Evolutionary conservation across 1,140 invertebrate species (phyloP).

Genomic region (Diachasmimorpha longicaudata): DNA sequence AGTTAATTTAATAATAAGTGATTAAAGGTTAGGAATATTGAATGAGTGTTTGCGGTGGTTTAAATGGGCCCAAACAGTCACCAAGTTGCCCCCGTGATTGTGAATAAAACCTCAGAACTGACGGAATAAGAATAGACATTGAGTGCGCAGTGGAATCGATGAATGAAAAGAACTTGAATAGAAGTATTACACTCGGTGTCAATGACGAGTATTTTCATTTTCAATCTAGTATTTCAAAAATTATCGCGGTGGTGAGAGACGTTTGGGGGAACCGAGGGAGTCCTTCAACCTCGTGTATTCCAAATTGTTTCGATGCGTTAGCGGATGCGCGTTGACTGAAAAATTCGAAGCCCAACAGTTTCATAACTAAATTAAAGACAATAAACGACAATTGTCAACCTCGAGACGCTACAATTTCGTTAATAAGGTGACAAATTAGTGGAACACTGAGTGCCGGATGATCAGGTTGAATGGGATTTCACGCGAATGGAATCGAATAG

Average conservation of each 20-base stretch:
- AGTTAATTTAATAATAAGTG: background rate
- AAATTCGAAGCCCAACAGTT: too few relatives aligned
- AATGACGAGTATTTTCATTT: background rate
- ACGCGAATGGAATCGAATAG: background rate
- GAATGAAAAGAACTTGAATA: too few relatives aligned
- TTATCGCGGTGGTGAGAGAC: background rate
- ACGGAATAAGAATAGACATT: background rate
- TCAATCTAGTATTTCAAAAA: too few relatives aligned
- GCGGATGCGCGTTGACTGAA: background rate
- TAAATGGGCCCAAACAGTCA: conserved; percentile 6
- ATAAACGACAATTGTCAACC: too few relatives aligned
- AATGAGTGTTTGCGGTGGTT: background rate
- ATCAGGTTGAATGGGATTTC: background rate
- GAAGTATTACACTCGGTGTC: background rate
- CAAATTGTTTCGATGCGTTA: background rate
- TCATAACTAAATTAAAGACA: too few relatives aligned
- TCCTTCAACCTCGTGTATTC: background rate
- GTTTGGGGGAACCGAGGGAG: too few relatives aligned
- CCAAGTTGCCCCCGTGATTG: background rate
- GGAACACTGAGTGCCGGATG: too few relatives aligned
- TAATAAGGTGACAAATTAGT: too few relatives aligned
- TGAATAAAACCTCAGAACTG: background rate
- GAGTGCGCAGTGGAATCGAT: too few relatives aligned
- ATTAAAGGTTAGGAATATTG: background rate
- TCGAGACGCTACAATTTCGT: too few relatives aligned